Evolutionary conservation across 2,888 invertebrate species (phyloP).

Genomic region (Cremastobaeus sp.): DNA sequence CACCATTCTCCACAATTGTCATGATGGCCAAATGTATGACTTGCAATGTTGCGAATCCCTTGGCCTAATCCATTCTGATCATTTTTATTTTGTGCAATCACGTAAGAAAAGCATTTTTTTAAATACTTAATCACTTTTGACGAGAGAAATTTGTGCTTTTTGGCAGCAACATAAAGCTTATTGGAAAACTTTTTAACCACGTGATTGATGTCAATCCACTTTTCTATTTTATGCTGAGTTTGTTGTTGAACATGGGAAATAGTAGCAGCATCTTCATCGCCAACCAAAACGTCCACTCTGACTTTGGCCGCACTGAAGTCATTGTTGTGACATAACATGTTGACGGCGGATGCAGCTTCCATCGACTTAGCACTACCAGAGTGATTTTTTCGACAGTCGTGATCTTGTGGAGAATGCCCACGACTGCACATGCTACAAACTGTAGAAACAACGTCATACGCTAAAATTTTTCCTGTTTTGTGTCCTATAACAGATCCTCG

Average conservation of each 20-base stretch:
- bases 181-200: conserved; percentile 36
- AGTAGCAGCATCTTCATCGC: conserved; percentile 40
- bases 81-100: conserved; percentile 12
- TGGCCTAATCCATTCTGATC: not conserved
- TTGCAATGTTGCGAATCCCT: conserved; percentile 8
- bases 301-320: conserved; percentile 36
- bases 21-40: conserved; percentile 21
- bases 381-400: conserved; percentile 31
- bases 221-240: conserved; percentile 22
- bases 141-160: conserved; percentile 30
- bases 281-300: conserved; percentile 28
- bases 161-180: conserved; percentile 23
- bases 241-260: conserved; percentile 24
- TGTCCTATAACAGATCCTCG: conserved; percentile 47
- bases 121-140: conserved; percentile 18
- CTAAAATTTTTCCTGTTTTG: conserved; percentile 27
- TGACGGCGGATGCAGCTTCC: conserved; percentile 42
- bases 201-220: conserved; percentile 49
- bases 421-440: conserved; percentile 17
- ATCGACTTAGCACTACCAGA: conserved; percentile 33
- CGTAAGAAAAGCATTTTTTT: conserved; percentile 16
- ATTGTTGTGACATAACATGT: conserved; percentile 42
- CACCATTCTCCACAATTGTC: conserved; percentile 15
- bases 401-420: conserved; percentile 18
- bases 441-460: conserved; percentile 9